A percentile compares a stretch with the other conserved stretches of the same genome.
phyloP scores from a whole-genome alignment of 2,113 vertebrate genomes.

The Rhinichthys klamathensis region DNA sequence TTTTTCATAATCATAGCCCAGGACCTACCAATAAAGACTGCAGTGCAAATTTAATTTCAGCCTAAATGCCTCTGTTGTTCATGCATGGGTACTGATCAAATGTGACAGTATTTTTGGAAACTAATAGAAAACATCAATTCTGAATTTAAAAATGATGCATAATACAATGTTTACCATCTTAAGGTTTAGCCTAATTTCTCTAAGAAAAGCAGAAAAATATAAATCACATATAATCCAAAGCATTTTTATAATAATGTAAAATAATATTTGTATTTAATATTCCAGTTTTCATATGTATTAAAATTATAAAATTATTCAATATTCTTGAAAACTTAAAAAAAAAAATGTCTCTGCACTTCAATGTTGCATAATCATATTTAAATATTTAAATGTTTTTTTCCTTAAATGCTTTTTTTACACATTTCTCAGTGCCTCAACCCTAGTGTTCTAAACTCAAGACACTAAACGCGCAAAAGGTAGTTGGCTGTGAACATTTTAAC shows the following conservation, averaged over 20 bases:
- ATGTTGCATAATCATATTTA: constrained; percentile 53
- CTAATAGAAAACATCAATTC: not conserved
- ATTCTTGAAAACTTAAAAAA: not conserved
- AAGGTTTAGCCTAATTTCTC: not conserved
- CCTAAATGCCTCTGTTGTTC: constrained; percentile 6
- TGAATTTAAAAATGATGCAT: not conserved
- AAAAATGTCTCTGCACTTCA: not conserved
- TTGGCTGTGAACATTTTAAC: constrained; percentile 47
- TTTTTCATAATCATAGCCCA: constrained; percentile 23
- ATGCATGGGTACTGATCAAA: not conserved
- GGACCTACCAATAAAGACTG: not conserved
- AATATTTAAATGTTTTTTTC: constrained; percentile 58
- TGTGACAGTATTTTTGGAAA: constrained; percentile 17
- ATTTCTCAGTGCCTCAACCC: constrained; percentile 53
- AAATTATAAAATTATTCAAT: not conserved
- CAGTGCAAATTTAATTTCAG: constrained; percentile 23
- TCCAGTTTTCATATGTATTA: not conserved
- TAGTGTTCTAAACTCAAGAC: constrained; percentile 56
- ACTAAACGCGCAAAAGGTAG: constrained; percentile 62
- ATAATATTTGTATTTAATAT: not conserved
- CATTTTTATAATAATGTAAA: too few species aligned
- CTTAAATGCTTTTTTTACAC: constrained; percentile 52
- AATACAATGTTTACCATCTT: not conserved
- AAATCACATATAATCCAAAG: too few species aligned
- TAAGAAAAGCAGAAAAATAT: too few species aligned